Evolutionary conservation across 1,140 invertebrate genomes (phyloP).

Genomic region (Diachasmimorpha longicaudata): DNA sequence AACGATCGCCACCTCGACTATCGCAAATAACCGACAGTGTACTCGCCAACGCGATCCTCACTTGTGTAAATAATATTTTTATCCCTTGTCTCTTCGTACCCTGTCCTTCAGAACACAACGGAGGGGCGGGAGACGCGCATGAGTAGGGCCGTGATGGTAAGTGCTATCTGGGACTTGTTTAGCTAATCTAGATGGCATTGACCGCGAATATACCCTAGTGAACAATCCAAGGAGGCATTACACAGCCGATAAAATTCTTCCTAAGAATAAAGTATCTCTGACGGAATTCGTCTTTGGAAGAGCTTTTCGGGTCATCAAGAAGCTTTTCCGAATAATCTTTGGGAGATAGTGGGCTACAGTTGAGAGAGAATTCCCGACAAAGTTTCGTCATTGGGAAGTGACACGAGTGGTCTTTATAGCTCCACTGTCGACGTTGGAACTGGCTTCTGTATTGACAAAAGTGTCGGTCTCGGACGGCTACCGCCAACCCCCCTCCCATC

Average conservation of each 20-base stretch:
- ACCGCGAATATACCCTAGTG: too few species aligned
- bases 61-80: background rate
- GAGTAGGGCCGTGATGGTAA: background rate
- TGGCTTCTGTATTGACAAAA: conserved; percentile 59
- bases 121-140: background rate
- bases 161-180: too few species aligned
- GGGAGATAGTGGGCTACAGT: background rate
- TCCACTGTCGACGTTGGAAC: conserved; percentile 37
- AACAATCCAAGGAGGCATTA: too few species aligned
- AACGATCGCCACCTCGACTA: background rate
- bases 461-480: conserved; percentile 48
- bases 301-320: too few species aligned
- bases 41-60: background rate
- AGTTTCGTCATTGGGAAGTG: conserved; percentile 65
- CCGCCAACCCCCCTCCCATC: conserved; percentile 9
- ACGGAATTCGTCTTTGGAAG: too few species aligned
- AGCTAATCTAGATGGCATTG: too few species aligned
- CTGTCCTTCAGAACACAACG: background rate
- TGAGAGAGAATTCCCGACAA: conserved; percentile 53
- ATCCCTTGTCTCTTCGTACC: too few species aligned
- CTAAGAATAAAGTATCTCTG: too few species aligned
- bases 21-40: background rate
- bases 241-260: too few species aligned
- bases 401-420: conserved; percentile 65
- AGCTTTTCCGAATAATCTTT: too few species aligned